Evolutionary conservation across 2,113 vertebrate genomes (phyloP).

Genomic region (Alouatta palliata): DNA sequence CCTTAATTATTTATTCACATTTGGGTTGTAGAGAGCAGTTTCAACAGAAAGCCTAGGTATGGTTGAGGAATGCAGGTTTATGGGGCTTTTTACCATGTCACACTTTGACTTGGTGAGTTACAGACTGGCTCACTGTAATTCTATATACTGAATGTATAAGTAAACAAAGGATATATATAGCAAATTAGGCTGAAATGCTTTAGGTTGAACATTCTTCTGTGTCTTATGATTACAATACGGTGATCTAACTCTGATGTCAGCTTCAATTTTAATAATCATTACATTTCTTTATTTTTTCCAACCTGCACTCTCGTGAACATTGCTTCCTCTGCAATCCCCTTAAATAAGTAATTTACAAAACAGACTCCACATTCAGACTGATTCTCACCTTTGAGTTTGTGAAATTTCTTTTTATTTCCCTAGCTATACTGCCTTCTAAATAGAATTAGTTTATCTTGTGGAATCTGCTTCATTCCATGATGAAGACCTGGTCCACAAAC

Average conservation of each 20-base stretch:
- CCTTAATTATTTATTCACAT: too few relatives aligned
- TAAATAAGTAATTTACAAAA: not conserved
- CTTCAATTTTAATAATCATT: conserved; percentile 21
- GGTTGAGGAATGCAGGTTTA: too few relatives aligned
- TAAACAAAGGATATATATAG: conserved; percentile 6
- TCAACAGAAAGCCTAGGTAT: too few relatives aligned
- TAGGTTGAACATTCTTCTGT: not conserved
- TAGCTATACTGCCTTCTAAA: not conserved
- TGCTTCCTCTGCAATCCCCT: not conserved
- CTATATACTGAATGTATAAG: not conserved
- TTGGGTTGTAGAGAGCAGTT: too few relatives aligned
- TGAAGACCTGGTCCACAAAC: not conserved
- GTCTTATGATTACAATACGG: not conserved
- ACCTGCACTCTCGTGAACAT: not conserved
- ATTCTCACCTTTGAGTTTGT: not conserved
- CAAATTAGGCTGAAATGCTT: conserved; percentile 28
- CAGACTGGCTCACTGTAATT: not conserved
- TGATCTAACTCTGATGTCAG: not conserved
- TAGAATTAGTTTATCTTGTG: not conserved
- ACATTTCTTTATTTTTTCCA: not conserved
- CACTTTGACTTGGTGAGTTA: not conserved
- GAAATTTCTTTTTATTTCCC: not conserved
- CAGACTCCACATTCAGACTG: not conserved
- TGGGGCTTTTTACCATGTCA: too few relatives aligned
- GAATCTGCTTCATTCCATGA: not conserved